Conservation (phyloP, 2,888 invertebrate species). For the Drosophila kuntzei region DNA sequence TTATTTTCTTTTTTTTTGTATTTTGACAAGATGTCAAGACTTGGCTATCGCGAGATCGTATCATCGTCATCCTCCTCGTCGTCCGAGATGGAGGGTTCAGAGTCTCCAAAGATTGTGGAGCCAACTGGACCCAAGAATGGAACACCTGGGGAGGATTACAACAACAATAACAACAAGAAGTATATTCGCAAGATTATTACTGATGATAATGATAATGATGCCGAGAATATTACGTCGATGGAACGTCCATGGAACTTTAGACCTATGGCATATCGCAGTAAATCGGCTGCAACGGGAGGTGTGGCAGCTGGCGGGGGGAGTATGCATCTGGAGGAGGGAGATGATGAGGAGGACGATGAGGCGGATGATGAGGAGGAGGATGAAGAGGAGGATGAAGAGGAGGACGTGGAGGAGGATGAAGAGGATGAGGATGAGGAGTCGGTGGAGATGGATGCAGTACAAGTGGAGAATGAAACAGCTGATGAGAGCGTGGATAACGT, state of each 20-base stretch:
- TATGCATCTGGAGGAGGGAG: background rate
- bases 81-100: background rate
- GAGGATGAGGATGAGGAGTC: background rate
- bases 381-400: too few relatives aligned
- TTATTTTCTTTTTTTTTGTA: background rate
- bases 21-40: background rate
- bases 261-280: slow-evolving; percentile 1
- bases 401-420: background rate
- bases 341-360: background rate
- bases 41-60: background rate
- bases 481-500: background rate
- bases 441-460: background rate
- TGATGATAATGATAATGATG: background rate
- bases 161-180: background rate
- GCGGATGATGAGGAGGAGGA: background rate
- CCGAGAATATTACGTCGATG: background rate
- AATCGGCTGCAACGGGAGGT: background rate
- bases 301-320: background rate
- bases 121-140: background rate
- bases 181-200: background rate
- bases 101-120: background rate
- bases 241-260: background rate
- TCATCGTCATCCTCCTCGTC: background rate
- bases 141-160: background rate
- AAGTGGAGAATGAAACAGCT: background rate